Base-by-base conservation (phyloP, 2,888 invertebrate genomes). In the Biston betularia region DNA sequence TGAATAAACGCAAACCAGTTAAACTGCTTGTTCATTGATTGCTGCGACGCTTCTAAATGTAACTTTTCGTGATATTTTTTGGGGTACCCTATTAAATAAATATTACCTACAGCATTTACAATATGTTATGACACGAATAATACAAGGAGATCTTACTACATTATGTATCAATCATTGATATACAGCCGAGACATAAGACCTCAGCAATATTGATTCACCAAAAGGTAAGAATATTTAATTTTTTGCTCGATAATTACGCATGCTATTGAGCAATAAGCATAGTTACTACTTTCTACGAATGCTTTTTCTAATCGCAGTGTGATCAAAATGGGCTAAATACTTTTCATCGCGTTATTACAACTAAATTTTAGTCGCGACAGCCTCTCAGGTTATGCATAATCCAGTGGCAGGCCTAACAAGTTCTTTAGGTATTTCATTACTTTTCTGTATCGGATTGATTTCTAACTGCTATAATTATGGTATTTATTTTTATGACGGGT, bases 181-280 rank as follows among this genome's bases (percentile, higher is more conserved):
- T 34, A 15, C 14, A 54, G 12, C 15, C 34, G 6, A 14, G 42
- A 35, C 42, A 10, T 59, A 10, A 58, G 38, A 33, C 38, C n/a
- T 49, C 24, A 33, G n/a, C 14, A 55, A 12, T 63, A 69, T 69
- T 66, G 69, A 69, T 73, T 69, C 44, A 56, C n/a, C 42, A 52
- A 60, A 57, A 65, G 69, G 73, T 73, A 73, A 14, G 50, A 62
- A 10, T 8, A 49, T 53, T 58, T 57, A 64, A 65, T 53, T 65
- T 68, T 65, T 69, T 67, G 45, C 10, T 60, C 35, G 11, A 44
- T 15, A 60, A n/a, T 24, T 12, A 46, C 0, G 49, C 48, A 46
- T 62, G 49, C 10, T 24, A 69, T 50, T 48, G 7, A 44, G 33
- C 15, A 49, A 34, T 45, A 33, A 45, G 38, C 12, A 11, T 54